Evolutionary conservation across 2,113 vertebrate species (phyloP).

Genomic region (Dipodomys spectabilis): DNA sequence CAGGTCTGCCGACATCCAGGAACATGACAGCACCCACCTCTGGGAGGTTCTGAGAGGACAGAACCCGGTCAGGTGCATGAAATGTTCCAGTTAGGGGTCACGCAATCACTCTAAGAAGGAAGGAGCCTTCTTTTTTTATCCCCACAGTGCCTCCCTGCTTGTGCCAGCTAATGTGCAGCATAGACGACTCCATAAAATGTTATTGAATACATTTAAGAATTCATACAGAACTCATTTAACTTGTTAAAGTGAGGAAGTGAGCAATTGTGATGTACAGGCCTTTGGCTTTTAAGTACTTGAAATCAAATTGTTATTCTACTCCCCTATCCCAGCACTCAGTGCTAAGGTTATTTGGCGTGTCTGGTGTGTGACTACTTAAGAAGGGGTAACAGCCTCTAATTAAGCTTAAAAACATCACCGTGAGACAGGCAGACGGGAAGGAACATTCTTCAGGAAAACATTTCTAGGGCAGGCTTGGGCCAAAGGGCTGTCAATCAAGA

Average conservation of each 20-base stretch:
- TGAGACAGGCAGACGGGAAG: conserved; percentile 71
- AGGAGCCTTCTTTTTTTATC: background rate
- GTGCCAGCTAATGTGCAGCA: background rate
- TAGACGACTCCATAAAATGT: conserved; percentile 30
- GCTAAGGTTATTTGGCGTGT: conserved; percentile 65
- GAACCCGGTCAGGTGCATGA: background rate
- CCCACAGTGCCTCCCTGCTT: background rate
- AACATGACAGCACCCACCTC: background rate
- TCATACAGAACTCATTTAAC: conserved; percentile 44
- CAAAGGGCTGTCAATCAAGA: conserved; percentile 78
- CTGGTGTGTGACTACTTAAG: conserved; percentile 73
- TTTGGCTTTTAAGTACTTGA: conserved; percentile 27
- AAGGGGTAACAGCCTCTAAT: conserved; percentile 76
- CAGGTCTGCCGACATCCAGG: background rate
- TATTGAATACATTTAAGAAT: conserved; percentile 29
- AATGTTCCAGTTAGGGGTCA: accelerated
- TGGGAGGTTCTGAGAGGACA: background rate
- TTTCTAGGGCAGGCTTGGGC: conserved; percentile 76
- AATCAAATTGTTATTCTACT: conserved; percentile 72
- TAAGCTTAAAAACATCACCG: conserved; percentile 71
- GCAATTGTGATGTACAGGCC: conserved; percentile 25
- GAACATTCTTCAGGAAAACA: conserved; percentile 71
- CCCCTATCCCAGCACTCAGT: conserved; percentile 13
- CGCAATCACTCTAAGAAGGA: background rate
- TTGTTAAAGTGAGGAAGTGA: conserved; percentile 60